Percentiles rank a stretch among this genome's conserved stretches.
These are phyloP conservation scores for Porites evermanni DNA, from an alignment of 92 coral and sea anemone species.

Conservation along the genomic window DNA sequence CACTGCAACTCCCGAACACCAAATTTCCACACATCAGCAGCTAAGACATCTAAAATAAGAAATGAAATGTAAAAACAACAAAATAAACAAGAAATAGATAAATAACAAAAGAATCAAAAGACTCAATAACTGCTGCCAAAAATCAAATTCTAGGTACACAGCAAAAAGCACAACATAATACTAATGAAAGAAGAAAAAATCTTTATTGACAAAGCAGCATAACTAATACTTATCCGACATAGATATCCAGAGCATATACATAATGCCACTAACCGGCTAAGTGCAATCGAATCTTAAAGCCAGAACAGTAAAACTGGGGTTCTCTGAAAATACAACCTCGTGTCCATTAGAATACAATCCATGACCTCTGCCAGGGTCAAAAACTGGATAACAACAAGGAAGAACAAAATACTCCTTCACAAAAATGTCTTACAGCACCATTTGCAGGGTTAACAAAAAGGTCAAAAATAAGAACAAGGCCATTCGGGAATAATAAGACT, in stretches of 20 bases:
- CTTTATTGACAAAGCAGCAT: not conserved
- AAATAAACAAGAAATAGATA: not conserved
- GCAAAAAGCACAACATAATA: too few relatives aligned
- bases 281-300: conserved; percentile 1
- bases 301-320: not conserved
- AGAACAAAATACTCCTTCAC: not conserved
- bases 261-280: not conserved
- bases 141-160: too few relatives aligned
- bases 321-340: conserved; percentile 6
- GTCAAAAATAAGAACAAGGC: conserved; percentile 7
- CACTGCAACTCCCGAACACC: not conserved
- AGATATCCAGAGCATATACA: not conserved
- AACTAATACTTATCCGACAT: not conserved
- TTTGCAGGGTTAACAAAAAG: not conserved
- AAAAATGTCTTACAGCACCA: not conserved
- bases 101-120: too few relatives aligned
- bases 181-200: not conserved
- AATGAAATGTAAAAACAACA: not conserved
- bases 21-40: not conserved
- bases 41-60: not conserved
- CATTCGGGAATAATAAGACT: not conserved
- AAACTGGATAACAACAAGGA: not conserved
- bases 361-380: conserved; percentile 1
- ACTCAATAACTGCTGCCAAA: too few relatives aligned
- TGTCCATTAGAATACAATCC: not conserved